phyloP scores from a whole-genome alignment of 2,113 vertebrate species.

The Psammodynastes pulverulentus region DNA sequence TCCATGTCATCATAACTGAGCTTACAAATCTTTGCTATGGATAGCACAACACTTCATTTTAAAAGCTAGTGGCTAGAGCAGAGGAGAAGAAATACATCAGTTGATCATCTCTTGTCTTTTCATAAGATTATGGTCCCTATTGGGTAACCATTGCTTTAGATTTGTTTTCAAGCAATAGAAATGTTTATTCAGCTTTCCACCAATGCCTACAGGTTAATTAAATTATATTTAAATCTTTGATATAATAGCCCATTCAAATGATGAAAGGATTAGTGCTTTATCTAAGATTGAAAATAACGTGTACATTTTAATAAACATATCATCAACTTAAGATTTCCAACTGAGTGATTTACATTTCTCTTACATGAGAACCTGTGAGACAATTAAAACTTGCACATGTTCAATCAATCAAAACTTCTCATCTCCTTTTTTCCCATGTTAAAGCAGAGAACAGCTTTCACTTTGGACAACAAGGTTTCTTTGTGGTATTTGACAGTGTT shows the following conservation, averaged over 20 bases:
- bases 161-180: background rate
- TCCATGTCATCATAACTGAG: background rate
- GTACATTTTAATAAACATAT: background rate
- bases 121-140: background rate
- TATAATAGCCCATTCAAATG: background rate
- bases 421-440: constrained; percentile 9
- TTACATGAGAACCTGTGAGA: constrained; percentile 9
- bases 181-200: fast-evolving
- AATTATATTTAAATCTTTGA: constrained; percentile 18
- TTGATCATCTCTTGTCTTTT: background rate
- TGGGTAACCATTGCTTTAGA: background rate
- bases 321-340: background rate
- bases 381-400: constrained; percentile 26
- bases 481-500: background rate
- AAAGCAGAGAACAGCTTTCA: constrained; percentile 37
- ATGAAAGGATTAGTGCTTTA: background rate
- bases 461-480: constrained; percentile 12
- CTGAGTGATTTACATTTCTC: constrained; percentile 18
- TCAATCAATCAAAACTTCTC: constrained; percentile 51
- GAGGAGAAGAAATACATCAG: fast-evolving
- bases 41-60: background rate
- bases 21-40: background rate
- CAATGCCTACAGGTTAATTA: constrained; percentile 12
- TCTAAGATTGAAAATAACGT: constrained; percentile 10
- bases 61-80: background rate